Evolutionary conservation across 1,140 invertebrate species (phyloP).

Genomic region (Ceratoteleas bidentatus): DNA sequence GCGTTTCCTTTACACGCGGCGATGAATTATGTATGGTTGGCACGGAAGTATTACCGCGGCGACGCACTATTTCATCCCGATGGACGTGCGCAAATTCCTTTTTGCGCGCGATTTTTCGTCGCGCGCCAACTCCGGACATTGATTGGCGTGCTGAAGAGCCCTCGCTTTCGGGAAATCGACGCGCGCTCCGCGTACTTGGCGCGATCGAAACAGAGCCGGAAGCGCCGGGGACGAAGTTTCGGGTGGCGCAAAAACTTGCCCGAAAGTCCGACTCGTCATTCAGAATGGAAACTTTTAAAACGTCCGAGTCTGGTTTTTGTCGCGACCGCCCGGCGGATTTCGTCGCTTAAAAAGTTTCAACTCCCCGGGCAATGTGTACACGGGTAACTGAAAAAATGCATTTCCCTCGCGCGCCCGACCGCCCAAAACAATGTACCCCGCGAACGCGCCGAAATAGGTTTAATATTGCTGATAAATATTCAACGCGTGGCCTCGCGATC

Average conservation of each 20-base stretch:
- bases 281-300: constrained; percentile 68
- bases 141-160: constrained; percentile 31
- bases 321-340: constrained; percentile 48
- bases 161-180: constrained; percentile 51
- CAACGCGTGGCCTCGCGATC: constrained; percentile 3
- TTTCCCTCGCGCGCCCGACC: constrained; percentile 30
- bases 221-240: constrained; percentile 53
- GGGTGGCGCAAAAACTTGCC: constrained; percentile 62
- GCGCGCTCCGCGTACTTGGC: constrained; percentile 27
- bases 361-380: constrained; percentile 65
- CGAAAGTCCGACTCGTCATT: constrained; percentile 68
- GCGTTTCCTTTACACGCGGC: constrained; percentile 42
- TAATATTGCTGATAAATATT: constrained; percentile 34
- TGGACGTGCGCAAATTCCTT: constrained; percentile 32
- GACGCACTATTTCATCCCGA: constrained; percentile 52
- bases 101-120: constrained; percentile 22
- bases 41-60: constrained; percentile 31
- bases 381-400: constrained; percentile 66
- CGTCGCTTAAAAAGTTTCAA: constrained; percentile 65
- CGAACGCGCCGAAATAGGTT: constrained; percentile 28
- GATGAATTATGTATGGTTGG: constrained; percentile 54
- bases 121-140: constrained; percentile 23
- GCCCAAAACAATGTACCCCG: constrained; percentile 55
- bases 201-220: constrained; percentile 56
- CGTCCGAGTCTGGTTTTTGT: constrained; percentile 65